Conservation (phyloP, 2,113 vertebrate species). For the Brienomyrus longianalis region DNA sequence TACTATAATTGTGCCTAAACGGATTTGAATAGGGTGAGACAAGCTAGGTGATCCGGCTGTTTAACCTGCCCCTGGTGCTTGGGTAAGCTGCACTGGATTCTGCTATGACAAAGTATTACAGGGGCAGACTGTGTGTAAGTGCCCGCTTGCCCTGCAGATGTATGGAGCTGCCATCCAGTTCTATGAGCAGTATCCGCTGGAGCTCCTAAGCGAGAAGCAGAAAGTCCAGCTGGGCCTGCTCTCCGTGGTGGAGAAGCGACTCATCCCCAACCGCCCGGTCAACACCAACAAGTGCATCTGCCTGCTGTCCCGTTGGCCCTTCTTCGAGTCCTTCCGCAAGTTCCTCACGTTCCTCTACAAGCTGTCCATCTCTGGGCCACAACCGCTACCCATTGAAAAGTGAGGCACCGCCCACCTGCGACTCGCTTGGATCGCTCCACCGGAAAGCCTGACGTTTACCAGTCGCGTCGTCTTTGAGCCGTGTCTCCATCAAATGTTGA, state of each 20-base stretch:
- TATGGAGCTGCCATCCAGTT: conserved; percentile 97
- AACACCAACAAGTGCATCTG: conserved; percentile 97
- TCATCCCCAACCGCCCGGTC: conserved; percentile 74
- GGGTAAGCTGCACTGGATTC: not conserved
- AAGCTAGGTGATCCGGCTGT: not conserved
- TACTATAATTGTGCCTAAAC: too few species aligned
- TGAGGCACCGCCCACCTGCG: conserved; percentile 40
- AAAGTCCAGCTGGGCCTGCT: conserved; percentile 83
- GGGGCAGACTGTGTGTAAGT: not conserved
- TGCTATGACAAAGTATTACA: not conserved
- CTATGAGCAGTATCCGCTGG: conserved; percentile 79
- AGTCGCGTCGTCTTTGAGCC: not conserved
- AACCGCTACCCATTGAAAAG: conserved; percentile 97
- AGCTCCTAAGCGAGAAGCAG: conserved; percentile 84
- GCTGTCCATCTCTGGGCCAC: conserved; percentile 87
- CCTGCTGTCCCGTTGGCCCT: conserved; percentile 94
- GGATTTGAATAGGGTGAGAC: not conserved
- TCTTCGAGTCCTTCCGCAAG: conserved; percentile 90
- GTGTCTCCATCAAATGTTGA: not conserved
- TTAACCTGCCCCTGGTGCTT: not conserved
- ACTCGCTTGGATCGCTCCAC: not conserved
- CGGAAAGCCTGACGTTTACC: not conserved
- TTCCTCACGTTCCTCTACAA: conserved; percentile 98
- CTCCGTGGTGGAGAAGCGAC: conserved; percentile 81
- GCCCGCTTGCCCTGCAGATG: conserved; percentile 58